phyloP scores from a whole-genome alignment of 92 coral and sea anemone species.

The Bergia sp. region DNA sequence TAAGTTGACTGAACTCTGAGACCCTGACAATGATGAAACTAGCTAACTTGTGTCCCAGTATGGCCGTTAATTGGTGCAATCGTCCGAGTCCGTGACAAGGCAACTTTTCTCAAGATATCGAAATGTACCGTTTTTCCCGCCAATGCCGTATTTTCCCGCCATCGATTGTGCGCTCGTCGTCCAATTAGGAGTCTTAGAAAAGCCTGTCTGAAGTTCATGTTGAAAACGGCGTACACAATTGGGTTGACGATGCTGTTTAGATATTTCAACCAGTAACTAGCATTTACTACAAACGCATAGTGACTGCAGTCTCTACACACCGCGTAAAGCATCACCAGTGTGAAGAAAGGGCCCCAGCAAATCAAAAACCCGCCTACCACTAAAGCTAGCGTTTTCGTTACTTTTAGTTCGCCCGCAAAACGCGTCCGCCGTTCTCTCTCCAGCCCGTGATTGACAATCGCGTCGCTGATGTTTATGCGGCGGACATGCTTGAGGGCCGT shows the following conservation, averaged over 20 bases:
- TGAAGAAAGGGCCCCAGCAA: slow-evolving; percentile 88
- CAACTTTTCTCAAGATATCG: not conserved
- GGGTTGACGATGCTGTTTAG: slow-evolving; percentile 77
- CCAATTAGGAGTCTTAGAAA: slow-evolving; percentile 61
- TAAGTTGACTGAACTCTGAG: no score
- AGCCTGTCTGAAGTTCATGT: slow-evolving; percentile 66
- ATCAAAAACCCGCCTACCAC: slow-evolving; percentile 81
- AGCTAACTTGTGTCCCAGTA: not conserved
- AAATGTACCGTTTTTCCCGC: not conserved
- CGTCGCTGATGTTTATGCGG: slow-evolving; percentile 46
- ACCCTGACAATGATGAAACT: not conserved
- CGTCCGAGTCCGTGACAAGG: not conserved
- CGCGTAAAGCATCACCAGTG: slow-evolving; percentile 63
- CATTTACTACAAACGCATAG: slow-evolving; percentile 45
- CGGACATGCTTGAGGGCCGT: slow-evolving; percentile 67
- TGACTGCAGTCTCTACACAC: slow-evolving; percentile 61
- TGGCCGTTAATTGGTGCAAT: not conserved
- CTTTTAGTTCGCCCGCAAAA: slow-evolving; percentile 70
- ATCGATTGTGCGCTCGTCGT: slow-evolving; percentile 1
- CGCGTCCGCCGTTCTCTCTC: slow-evolving; percentile 59
- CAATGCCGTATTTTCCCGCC: slow-evolving; percentile 10
- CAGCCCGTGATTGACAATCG: slow-evolving; percentile 58
- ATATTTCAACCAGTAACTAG: slow-evolving; percentile 82
- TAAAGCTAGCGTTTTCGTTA: slow-evolving; percentile 74
- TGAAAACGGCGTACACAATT: slow-evolving; percentile 70